These are phyloP conservation scores for Chiloscyllium punctatum DNA, from an alignment of 2,797 vertebrate genomes.

Conservation along the genomic window DNA sequence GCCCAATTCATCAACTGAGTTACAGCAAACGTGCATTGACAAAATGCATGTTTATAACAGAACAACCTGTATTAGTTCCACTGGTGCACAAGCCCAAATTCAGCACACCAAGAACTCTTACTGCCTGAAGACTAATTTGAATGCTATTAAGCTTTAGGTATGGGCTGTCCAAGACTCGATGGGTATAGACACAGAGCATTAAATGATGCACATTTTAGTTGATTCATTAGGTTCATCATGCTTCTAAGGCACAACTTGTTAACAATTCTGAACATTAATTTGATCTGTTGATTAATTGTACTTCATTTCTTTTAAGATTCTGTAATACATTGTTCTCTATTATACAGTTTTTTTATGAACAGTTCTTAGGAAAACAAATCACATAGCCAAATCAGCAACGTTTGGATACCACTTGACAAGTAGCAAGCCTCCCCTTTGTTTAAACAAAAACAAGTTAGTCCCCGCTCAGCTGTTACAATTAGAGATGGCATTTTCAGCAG, in stretches of 20 bases:
- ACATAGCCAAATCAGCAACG: too few species aligned
- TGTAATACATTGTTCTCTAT: background rate
- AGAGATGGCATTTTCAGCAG: too few species aligned
- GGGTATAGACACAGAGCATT: background rate
- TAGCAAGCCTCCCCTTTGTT: background rate
- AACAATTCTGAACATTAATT: background rate
- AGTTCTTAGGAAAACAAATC: background rate
- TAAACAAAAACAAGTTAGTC: background rate
- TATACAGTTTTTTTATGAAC: background rate
- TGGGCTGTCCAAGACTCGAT: background rate
- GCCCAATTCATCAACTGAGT: too few species aligned
- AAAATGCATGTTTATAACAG: too few species aligned
- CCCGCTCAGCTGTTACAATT: background rate
- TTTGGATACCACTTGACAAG: background rate
- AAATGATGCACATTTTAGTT: background rate
- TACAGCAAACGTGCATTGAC: too few species aligned
- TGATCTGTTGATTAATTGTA: background rate
- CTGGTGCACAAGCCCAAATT: background rate
- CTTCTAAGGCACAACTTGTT: background rate
- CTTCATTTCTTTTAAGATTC: background rate
- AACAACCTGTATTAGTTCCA: too few species aligned
- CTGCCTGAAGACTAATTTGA: background rate
- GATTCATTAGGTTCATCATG: background rate
- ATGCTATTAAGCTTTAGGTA: background rate
- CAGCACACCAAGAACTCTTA: background rate